A percentile compares a stretch with the other conserved stretches of the same genome.
Conservation (phyloP, 2,113 vertebrate species). For the Leuciscus idus region DNA sequence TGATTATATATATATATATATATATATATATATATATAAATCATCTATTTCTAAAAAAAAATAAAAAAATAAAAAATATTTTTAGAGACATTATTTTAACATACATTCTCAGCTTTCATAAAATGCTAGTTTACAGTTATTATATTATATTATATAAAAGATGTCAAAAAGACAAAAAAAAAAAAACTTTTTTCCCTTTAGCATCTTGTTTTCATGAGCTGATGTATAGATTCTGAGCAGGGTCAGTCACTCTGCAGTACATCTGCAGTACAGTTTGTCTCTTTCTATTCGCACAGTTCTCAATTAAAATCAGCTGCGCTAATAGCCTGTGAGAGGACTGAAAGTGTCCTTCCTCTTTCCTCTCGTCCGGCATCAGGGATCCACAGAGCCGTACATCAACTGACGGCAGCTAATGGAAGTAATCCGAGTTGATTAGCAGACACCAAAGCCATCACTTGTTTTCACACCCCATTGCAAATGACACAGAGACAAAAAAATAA, state of each 20-base stretch:
- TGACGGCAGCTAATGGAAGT: conserved; percentile 61
- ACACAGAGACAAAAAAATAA: conserved; percentile 28
- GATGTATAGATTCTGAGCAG: neutral
- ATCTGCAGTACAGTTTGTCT: conserved; percentile 38
- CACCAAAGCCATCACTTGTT: conserved; percentile 53
- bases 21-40: too few species aligned
- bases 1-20: too few species aligned
- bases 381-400: conserved; percentile 43
- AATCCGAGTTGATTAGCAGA: conserved; percentile 55
- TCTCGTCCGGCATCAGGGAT: conserved; percentile 26
- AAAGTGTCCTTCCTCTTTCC: conserved; percentile 44
- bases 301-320: conserved; percentile 36
- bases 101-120: too few species aligned
- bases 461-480: conserved; percentile 45
- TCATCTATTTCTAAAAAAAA: too few species aligned
- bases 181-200: neutral
- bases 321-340: conserved; percentile 38
- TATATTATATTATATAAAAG: neutral
- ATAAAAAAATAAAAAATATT: too few species aligned
- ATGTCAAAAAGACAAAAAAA: neutral
- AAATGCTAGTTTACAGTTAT: too few species aligned
- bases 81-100: too few species aligned
- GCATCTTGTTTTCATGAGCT: neutral
- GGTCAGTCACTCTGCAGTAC: conserved; percentile 18
- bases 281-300: conserved; percentile 39